Evolutionary conservation across 2,113 vertebrate species (phyloP).

Genomic region (Prinia subflava): DNA sequence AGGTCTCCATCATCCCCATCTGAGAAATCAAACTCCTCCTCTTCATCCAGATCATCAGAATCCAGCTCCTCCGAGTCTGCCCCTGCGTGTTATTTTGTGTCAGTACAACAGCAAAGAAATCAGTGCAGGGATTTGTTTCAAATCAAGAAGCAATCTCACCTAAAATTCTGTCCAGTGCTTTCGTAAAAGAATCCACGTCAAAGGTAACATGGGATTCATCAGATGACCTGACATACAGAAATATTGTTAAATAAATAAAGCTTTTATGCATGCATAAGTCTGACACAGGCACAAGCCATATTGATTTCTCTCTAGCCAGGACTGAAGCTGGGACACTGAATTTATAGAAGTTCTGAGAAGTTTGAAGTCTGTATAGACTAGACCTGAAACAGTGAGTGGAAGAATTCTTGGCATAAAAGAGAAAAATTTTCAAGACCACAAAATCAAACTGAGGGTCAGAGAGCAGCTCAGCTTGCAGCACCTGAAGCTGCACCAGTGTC

Average conservation of each 20-base stretch:
- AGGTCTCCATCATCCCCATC: conserved; percentile 65
- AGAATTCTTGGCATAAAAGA: not conserved
- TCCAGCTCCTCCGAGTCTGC: conserved; percentile 80
- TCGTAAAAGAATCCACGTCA: conserved; percentile 82
- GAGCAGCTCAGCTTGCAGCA: not conserved
- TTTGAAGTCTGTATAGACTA: not conserved
- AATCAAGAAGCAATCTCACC: conserved; percentile 63
- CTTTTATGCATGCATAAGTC: not conserved
- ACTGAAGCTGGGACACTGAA: not conserved
- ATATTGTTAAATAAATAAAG: not conserved
- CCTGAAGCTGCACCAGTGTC: not conserved
- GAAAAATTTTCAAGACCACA: not conserved
- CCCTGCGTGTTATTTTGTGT: conserved; percentile 57
- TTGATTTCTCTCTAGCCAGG: not conserved
- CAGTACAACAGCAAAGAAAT: not conserved
- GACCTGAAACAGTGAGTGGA: not conserved
- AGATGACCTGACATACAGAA: conserved; percentile 75
- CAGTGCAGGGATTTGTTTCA: not conserved
- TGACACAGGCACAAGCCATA: not conserved
- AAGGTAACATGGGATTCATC: conserved; percentile 81
- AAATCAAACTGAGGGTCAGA: not conserved
- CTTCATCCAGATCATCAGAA: conserved; percentile 89
- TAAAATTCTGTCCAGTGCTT: conserved; percentile 85
- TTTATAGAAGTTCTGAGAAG: not conserved
- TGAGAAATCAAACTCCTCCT: conserved; percentile 70